Percentiles rank a stretch among this genome's conserved stretches.
Conservation (phyloP, 2,797 vertebrate genomes). For the Neomorphus geoffroyi region DNA sequence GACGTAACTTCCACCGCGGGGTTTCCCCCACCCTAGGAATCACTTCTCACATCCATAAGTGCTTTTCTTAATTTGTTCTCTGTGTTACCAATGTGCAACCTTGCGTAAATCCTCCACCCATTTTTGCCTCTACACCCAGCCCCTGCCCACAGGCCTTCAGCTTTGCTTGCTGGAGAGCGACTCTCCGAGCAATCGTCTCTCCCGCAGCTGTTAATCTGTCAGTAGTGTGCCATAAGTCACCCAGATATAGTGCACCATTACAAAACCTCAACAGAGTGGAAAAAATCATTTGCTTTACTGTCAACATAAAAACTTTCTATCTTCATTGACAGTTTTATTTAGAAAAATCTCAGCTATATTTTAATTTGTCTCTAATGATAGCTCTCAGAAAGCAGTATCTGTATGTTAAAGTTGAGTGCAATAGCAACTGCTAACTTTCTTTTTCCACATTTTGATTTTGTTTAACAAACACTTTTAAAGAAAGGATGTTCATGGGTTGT, state of each 20-base stretch:
- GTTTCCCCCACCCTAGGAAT: background rate
- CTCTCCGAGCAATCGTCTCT: conserved; percentile 34
- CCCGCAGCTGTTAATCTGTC: conserved; percentile 60
- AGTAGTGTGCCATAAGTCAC: conserved; percentile 61
- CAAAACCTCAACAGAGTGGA: conserved; percentile 64
- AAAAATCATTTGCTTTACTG: conserved; percentile 73
- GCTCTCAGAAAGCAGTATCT: conserved; percentile 59
- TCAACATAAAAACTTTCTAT: conserved; percentile 72
- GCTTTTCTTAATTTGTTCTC: background rate
- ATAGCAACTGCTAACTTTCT: conserved; percentile 51
- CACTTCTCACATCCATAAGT: background rate
- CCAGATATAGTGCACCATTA: conserved; percentile 60
- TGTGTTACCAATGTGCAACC: background rate
- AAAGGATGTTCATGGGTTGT: background rate
- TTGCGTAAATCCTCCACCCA: background rate
- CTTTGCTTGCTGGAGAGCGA: conserved; percentile 4
- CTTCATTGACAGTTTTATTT: conserved; percentile 75
- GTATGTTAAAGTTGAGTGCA: conserved; percentile 45
- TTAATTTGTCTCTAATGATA: conserved; percentile 72
- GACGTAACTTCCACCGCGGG: rapidly evolving
- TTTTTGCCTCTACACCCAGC: background rate
- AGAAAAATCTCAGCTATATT: conserved; percentile 67
- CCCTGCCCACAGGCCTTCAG: background rate
- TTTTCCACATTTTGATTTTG: conserved; percentile 29
- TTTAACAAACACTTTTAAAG: conserved; percentile 52